Evolutionary conservation across 2,888 invertebrate genomes (phyloP).

Genomic region (Psylliodes chrysocephalus): DNA sequence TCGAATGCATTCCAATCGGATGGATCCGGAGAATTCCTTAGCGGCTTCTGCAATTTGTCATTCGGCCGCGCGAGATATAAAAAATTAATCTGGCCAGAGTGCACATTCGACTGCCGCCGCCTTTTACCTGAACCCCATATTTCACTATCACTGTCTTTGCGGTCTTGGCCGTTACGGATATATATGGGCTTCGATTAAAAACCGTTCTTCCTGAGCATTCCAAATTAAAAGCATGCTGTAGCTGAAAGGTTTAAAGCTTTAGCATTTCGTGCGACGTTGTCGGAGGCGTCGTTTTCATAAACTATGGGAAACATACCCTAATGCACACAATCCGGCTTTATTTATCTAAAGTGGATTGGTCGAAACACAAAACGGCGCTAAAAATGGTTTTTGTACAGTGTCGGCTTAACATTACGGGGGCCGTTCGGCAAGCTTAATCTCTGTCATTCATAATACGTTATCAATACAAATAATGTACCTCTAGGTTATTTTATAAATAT

Average conservation of each 20-base stretch:
- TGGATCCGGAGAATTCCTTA: background rate
- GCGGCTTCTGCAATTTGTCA: slow-evolving; percentile 1
- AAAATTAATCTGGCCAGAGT: slow-evolving; percentile 14
- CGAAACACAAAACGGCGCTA: too few species aligned
- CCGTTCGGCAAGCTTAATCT: too few species aligned
- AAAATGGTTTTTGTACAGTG: too few species aligned
- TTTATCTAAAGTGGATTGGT: too few species aligned
- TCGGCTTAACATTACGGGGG: too few species aligned
- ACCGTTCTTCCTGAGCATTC: slow-evolving; percentile 10
- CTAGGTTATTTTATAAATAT: too few species aligned
- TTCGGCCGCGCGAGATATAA: background rate
- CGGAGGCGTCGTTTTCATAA: slow-evolving; percentile 3
- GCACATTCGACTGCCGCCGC: background rate
- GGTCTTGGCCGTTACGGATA: background rate
- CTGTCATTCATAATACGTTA: too few species aligned
- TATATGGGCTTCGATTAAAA: slow-evolving; percentile 36
- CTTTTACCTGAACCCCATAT: slow-evolving; percentile 7
- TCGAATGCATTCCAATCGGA: too few species aligned
- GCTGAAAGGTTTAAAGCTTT: slow-evolving; percentile 11
- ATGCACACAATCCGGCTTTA: too few species aligned
- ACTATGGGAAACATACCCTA: too few species aligned
- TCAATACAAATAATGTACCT: too few species aligned
- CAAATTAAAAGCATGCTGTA: background rate
- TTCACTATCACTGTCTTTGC: background rate
- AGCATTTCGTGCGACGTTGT: too few species aligned